A percentile compares a stretch with the other conserved stretches of the same genome.
Conservation (phyloP, 2,888 invertebrate genomes). For the Drosophila mayaguana region DNA sequence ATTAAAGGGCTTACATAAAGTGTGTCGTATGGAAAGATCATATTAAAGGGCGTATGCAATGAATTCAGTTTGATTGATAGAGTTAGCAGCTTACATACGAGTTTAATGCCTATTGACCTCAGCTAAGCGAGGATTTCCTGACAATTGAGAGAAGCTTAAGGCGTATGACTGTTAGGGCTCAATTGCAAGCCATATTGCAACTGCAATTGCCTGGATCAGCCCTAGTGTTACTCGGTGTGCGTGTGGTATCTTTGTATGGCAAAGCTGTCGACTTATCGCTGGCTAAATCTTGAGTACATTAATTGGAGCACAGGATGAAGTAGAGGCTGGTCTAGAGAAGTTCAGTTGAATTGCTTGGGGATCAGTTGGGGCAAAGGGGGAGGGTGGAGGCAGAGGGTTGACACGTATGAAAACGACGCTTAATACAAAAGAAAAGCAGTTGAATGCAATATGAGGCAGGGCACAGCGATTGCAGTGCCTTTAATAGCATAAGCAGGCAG, state of each 20-base stretch:
- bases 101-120: neutral
- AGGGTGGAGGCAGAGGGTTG: neutral
- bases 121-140: neutral
- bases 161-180: neutral
- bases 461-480: slow-evolving; percentile 43
- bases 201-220: slow-evolving; percentile 19
- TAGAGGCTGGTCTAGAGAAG: neutral
- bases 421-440: slow-evolving; percentile 55
- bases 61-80: neutral
- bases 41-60: no score
- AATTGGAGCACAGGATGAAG: slow-evolving; percentile 57
- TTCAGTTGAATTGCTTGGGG: slow-evolving; percentile 23
- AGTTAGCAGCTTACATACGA: neutral
- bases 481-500: slow-evolving; percentile 67
- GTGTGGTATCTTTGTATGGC: slow-evolving; percentile 7
- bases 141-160: neutral
- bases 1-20: neutral
- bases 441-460: slow-evolving; percentile 44
- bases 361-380: neutral
- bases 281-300: slow-evolving; percentile 58
- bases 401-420: slow-evolving; percentile 14
- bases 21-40: no score
- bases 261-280: slow-evolving; percentile 41
- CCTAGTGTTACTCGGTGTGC: slow-evolving; percentile 2
- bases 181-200: slow-evolving; percentile 44